Evolutionary conservation across 92 coral and sea anemone genomes (phyloP).

Genomic region (Porites cylindrica): DNA sequence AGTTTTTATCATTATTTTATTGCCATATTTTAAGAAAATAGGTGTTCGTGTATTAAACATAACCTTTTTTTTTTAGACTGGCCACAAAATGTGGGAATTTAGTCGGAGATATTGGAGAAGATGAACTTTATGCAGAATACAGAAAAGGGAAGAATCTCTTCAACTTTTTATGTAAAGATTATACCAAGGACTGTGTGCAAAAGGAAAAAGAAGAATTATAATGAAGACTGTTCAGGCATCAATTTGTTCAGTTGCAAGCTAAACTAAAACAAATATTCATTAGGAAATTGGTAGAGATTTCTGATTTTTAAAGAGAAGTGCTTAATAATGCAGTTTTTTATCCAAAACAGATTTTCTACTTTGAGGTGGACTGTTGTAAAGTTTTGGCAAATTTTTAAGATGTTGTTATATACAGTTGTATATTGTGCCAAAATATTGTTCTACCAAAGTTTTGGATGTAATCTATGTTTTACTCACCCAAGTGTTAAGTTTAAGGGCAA

Average conservation of each 20-base stretch:
- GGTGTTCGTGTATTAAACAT: too few relatives aligned
- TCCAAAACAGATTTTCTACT: neutral
- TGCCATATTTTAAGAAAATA: too few relatives aligned
- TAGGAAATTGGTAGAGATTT: neutral
- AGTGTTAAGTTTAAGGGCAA: too few relatives aligned
- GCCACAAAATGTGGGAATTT: slow-evolving; percentile 86
- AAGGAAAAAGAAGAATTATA: slow-evolving; percentile 54
- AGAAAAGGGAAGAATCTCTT: slow-evolving; percentile 81
- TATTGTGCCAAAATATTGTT: neutral
- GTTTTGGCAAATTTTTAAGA: neutral
- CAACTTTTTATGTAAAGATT: slow-evolving; percentile 83
- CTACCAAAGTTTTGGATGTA: too few relatives aligned
- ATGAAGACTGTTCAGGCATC: neutral
- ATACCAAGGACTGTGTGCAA: slow-evolving; percentile 86
- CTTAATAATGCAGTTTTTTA: neutral
- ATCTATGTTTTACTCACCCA: too few relatives aligned
- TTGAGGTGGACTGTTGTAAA: neutral
- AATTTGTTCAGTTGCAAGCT: neutral
- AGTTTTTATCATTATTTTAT: too few relatives aligned
- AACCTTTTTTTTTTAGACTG: slow-evolving; percentile 40
- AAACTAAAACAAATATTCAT: neutral
- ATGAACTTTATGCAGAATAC: slow-evolving; percentile 81
- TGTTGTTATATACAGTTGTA: too few relatives aligned
- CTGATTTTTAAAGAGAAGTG: too few relatives aligned
- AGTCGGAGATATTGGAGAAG: slow-evolving; percentile 95